Evolutionary conservation across 2,888 invertebrate species (phyloP).

Genomic region (Microdon myrmicae): DNA sequence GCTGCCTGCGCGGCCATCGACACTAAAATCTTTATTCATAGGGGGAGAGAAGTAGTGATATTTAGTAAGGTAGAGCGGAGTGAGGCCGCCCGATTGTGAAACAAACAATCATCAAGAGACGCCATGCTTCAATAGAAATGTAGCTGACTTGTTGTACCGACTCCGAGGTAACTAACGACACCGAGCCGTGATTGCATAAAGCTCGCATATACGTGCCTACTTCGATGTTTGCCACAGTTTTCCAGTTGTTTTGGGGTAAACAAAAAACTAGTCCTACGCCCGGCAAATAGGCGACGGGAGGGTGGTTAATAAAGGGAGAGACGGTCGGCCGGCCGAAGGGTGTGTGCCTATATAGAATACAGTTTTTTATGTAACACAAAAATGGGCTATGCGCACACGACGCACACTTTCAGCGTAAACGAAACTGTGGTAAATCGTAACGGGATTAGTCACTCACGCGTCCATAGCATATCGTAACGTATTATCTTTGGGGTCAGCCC

Average conservation of each 20-base stretch:
- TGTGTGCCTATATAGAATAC: slow-evolving; percentile 32
- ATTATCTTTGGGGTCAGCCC: not conserved
- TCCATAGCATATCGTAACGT: slow-evolving; percentile 16
- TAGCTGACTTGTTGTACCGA: slow-evolving; percentile 31
- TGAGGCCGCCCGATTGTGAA: slow-evolving; percentile 40
- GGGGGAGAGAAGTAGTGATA: no score
- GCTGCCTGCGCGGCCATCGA: no score
- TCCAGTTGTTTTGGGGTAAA: slow-evolving; percentile 20
- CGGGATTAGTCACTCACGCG: slow-evolving; percentile 45
- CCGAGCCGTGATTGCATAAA: slow-evolving; percentile 46
- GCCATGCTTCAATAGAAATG: slow-evolving; percentile 1
- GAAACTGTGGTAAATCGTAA: slow-evolving; percentile 43
- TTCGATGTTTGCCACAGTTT: slow-evolving; percentile 24
- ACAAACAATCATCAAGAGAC: slow-evolving; percentile 27
- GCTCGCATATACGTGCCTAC: slow-evolving; percentile 43
- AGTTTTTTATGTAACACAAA: slow-evolving; percentile 47
- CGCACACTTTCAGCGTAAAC: slow-evolving; percentile 36
- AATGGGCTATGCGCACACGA: slow-evolving; percentile 31
- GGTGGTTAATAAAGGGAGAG: no score
- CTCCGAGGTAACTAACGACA: slow-evolving; percentile 30
- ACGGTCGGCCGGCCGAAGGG: slow-evolving; percentile 36
- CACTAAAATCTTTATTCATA: no score
- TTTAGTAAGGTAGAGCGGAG: slow-evolving; percentile 11
- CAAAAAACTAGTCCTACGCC: no score
- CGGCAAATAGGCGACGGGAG: no score